Evolutionary conservation across 2,888 invertebrate genomes (phyloP).

Genomic region (Dysmachus trigonus): DNA sequence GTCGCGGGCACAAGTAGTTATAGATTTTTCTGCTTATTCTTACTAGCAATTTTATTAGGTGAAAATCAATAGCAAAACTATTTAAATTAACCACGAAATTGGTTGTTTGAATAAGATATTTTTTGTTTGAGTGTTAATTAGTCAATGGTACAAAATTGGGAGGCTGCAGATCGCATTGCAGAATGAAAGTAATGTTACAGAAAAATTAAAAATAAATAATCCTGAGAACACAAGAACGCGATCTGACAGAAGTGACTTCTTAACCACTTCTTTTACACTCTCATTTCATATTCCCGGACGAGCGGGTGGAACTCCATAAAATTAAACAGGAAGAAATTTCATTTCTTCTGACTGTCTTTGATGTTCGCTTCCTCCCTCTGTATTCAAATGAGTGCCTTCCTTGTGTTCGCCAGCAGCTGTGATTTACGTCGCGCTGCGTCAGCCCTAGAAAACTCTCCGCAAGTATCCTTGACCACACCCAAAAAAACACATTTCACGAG

Average conservation of each 20-base stretch:
- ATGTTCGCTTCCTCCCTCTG: background rate
- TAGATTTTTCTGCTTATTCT: too few species aligned
- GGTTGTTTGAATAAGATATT: too few species aligned
- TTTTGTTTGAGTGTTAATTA: too few species aligned
- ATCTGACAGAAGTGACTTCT: background rate
- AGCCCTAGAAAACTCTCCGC: background rate
- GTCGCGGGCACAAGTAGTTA: too few species aligned
- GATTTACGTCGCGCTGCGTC: background rate
- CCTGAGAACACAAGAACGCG: background rate
- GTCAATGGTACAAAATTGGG: background rate
- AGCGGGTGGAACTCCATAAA: background rate
- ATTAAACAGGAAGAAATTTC: background rate
- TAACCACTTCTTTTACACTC: background rate
- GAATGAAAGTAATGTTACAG: background rate
- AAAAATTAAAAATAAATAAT: background rate
- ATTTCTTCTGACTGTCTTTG: background rate
- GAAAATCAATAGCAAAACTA: too few species aligned
- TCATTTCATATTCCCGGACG: background rate
- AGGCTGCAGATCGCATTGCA: background rate
- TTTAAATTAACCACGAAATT: too few species aligned
- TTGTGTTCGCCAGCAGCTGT: too few species aligned
- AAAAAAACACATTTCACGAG: background rate
- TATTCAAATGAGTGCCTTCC: background rate
- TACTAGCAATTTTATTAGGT: too few species aligned
- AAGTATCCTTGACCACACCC: constrained; percentile 23